Conservation (phyloP, 2,113 vertebrate species). For the Etheostoma spectabile region DNA sequence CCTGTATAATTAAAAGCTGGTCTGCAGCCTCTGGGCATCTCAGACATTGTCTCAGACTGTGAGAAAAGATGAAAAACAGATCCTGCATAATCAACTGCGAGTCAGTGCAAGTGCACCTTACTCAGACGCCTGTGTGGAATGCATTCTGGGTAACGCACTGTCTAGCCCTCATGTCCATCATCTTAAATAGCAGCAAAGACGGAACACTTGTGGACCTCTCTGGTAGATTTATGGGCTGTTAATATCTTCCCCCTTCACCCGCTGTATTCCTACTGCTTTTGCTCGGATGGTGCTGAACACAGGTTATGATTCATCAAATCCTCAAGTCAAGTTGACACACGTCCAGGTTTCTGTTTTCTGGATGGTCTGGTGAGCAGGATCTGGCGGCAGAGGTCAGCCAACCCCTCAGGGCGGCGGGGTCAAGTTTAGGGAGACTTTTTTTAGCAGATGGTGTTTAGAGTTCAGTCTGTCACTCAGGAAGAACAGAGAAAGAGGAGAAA, state of each 20-base stretch:
- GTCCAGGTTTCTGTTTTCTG: constrained; percentile 30
- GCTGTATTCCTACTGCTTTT: constrained; percentile 58
- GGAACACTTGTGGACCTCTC: constrained; percentile 62
- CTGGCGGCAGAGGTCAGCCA: constrained; percentile 52
- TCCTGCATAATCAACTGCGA: constrained; percentile 69
- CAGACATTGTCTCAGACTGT: constrained; percentile 67
- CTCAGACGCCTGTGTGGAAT: constrained; percentile 77
- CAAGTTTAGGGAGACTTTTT: constrained; percentile 79
- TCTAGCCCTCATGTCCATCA: constrained; percentile 71
- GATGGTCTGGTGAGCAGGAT: constrained; percentile 29
- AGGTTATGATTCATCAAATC: constrained; percentile 52
- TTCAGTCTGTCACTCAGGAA: constrained; percentile 74
- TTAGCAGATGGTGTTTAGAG: constrained; percentile 79
- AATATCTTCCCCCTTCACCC: constrained; percentile 45
- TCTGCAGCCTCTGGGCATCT: constrained; percentile 69
- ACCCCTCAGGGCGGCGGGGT: constrained; percentile 65
- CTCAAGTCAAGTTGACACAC: constrained; percentile 54
- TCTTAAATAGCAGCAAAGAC: constrained; percentile 70
- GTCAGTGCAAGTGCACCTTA: constrained; percentile 77
- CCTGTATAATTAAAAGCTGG: constrained; percentile 82
- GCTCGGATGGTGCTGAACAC: constrained; percentile 58
- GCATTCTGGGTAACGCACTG: constrained; percentile 69
- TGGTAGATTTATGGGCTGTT: constrained; percentile 74
- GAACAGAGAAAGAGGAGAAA: constrained; percentile 66
- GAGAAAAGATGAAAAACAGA: constrained; percentile 80